A percentile compares a stretch with the other conserved stretches of the same genome.
Conservation (phyloP, 2,113 vertebrate genomes). For the Malaclemys terrapin region DNA sequence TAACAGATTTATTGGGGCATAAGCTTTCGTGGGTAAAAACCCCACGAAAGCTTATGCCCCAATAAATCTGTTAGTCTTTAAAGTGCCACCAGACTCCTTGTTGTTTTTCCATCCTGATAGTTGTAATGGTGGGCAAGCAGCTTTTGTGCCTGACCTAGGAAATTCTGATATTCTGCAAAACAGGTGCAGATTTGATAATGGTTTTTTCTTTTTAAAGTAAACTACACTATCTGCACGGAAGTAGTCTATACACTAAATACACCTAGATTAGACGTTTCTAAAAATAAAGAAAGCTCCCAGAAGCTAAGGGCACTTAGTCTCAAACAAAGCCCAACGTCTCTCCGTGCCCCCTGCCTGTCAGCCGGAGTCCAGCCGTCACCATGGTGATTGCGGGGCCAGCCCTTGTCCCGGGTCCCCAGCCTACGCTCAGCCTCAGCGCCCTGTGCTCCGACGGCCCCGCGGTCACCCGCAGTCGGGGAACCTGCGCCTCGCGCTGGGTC, state of each 20-base stretch:
- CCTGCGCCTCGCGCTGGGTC: no score
- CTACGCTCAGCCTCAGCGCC: no score
- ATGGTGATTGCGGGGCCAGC: not conserved
- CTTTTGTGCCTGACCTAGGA: not conserved
- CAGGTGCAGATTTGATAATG: not conserved
- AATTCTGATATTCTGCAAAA: not conserved
- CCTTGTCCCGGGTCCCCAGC: no score
- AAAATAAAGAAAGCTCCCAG: no score
- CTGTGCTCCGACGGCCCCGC: no score
- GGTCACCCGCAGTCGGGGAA: not conserved
- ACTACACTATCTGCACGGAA: not conserved
- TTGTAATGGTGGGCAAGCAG: no score
- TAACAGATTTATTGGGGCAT: no score
- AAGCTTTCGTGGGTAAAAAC: no score
- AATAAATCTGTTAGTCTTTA: no score
- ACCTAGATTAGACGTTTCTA: no score
- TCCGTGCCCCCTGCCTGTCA: not conserved
- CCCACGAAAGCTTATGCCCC: no score
- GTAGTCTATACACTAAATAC: not conserved
- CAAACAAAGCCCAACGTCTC: not conserved
- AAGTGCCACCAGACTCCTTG: no score
- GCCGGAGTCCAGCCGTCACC: not conserved
- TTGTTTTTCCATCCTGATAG: not conserved
- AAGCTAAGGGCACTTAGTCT: not conserved
- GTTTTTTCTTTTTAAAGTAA: not conserved